Conservation (phyloP, 1,140 invertebrate genomes). For the Diuraphis noxia region DNA sequence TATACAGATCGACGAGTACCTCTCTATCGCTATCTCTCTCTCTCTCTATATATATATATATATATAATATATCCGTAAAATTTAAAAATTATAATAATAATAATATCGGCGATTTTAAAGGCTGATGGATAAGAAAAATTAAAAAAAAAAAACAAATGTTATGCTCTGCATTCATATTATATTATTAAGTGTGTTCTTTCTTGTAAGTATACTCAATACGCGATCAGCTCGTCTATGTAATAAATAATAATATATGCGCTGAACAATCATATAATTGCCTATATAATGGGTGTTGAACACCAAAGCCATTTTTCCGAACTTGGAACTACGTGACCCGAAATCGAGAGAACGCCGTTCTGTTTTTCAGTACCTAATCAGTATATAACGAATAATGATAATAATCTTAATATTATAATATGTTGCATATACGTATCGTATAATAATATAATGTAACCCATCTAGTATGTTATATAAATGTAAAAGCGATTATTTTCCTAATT, state of each 20-base stretch:
- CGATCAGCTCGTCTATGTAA: neutral
- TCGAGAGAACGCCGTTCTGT: neutral
- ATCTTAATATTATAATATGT: neutral
- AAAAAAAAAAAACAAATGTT: neutral
- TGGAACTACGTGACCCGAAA: neutral
- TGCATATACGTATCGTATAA: neutral
- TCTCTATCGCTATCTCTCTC: too few relatives aligned
- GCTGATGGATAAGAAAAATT: neutral
- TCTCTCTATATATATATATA: too few relatives aligned
- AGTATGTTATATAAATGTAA: neutral
- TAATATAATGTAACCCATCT: neutral
- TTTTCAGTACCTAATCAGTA: neutral
- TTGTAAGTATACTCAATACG: neutral
- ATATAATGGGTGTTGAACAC: too few relatives aligned
- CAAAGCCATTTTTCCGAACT: neutral
- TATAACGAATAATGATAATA: too few relatives aligned
- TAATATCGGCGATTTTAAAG: neutral
- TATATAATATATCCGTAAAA: neutral
- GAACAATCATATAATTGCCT: too few relatives aligned
- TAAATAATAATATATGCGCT: neutral
- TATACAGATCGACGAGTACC: neutral
- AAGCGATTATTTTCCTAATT: neutral
- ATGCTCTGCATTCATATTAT: neutral
- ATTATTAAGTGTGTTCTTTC: neutral
- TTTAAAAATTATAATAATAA: neutral